Evolutionary conservation across 2,888 invertebrate genomes (phyloP), one percentile per base, ranked within the genome.

Genomic region (Stramonita haemastoma): DNA sequence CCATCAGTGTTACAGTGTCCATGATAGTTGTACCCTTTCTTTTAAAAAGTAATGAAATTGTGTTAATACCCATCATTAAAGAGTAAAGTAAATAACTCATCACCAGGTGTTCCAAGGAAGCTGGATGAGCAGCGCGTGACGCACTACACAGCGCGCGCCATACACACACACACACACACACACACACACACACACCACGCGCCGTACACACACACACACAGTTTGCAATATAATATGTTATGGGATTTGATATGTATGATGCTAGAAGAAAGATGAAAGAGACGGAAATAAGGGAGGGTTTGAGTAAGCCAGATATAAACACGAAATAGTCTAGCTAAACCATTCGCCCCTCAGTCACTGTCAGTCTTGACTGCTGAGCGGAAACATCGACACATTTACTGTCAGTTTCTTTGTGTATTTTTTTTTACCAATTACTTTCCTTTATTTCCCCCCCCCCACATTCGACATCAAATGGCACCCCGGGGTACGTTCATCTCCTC

Each of bases 81-180:
- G 46, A 46, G 46, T 46, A 46, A 46, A 46, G 46, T 46, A 46
- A 8, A 8, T 46, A 46, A 46, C 46, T 5, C 46, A 46, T 5
- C 8, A 46, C 46, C 46, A 46, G 46, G 46, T 46, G 4, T 46
- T 5, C 46, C 46, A 8, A 5, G 46, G 46, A 46, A 46, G 46
- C 46, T 46, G 46, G 46, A 46, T 46, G 46, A 46, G 46, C 46
- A 2, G 11, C 1, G 13, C 77, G 26, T 26, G 26, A n/a, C n/a
- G n/a, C n/a, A n/a, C n/a, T n/a, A n/a, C n/a, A 60, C 60, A 60
- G 13, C 26, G 2, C 26, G 11, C 26, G 11, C 26, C 26, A n/a
- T 26, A 19, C 73, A 73, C 73, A 73, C 73, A 73, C 73, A 73
- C 73, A 81, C 81, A 81, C 81, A 81, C 81, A 34, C 81, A 34